Evolutionary conservation across 2,113 vertebrate genomes (phyloP).

Genomic region (Opisthocomus hoazin): DNA sequence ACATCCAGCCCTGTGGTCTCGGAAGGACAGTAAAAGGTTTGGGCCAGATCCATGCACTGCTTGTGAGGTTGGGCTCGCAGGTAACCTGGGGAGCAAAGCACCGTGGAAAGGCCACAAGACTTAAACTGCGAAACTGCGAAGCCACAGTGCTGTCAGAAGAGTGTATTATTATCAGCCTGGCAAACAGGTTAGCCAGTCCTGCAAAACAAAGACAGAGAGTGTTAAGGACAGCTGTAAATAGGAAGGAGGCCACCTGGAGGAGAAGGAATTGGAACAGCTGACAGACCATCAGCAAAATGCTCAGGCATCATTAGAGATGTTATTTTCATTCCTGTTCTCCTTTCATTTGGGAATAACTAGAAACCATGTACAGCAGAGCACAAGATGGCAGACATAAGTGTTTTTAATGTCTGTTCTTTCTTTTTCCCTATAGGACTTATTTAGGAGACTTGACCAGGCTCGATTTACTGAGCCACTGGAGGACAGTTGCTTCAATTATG

Average conservation of each 20-base stretch:
- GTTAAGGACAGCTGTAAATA: neutral
- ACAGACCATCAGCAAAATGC: neutral
- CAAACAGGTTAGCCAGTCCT: neutral
- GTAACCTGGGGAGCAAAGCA: neutral
- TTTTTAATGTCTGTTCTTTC: neutral
- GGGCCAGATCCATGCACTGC: neutral
- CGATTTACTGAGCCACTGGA: conserved; percentile 69
- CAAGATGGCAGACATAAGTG: neutral
- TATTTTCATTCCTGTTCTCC: neutral
- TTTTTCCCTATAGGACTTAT: conserved; percentile 63
- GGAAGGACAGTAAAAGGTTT: neutral
- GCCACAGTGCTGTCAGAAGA: neutral
- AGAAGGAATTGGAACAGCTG: neutral
- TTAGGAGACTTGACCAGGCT: conserved; percentile 67
- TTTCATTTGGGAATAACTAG: neutral
- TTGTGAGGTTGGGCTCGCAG: neutral
- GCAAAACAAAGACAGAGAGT: neutral
- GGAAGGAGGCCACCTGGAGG: conserved; percentile 30
- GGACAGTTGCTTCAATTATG: conserved; percentile 71
- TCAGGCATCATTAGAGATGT: neutral
- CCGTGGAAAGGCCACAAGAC: neutral
- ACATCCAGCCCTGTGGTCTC: neutral
- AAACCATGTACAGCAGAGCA: neutral
- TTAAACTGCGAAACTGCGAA: neutral
- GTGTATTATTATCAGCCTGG: neutral